These are phyloP conservation scores for Salvelinus sp. DNA, from an alignment of 2,113 vertebrate species.

Conservation along the genomic window DNA sequence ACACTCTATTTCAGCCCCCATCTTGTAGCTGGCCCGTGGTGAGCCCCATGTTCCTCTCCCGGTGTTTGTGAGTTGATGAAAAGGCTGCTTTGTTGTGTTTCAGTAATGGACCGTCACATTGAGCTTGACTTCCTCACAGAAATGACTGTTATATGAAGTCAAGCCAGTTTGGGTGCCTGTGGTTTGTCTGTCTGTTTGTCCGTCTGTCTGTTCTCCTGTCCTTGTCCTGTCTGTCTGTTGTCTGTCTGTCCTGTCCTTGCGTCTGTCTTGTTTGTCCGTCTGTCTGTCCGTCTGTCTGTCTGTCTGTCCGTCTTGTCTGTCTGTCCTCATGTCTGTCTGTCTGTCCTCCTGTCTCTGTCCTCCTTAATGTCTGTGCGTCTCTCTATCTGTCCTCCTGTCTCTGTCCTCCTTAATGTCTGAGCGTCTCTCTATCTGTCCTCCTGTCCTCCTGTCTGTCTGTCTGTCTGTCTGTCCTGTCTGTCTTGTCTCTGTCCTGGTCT, in stretches of 20 bases:
- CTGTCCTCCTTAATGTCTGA: slow-evolving; percentile 17
- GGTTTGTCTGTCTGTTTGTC: slow-evolving; percentile 59
- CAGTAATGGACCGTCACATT: slow-evolving; percentile 60
- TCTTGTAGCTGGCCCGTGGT: slow-evolving; percentile 41
- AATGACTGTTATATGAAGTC: slow-evolving; percentile 64
- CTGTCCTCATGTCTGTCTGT: slow-evolving; percentile 23
- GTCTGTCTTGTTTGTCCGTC: too few species aligned
- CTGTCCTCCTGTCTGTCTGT: too few species aligned
- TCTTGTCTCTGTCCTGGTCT: slow-evolving; percentile 1
- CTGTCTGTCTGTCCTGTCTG: too few species aligned
- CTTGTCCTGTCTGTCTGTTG: slow-evolving; percentile 9
- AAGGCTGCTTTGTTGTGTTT: slow-evolving; percentile 67
- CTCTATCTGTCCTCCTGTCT: too few species aligned
- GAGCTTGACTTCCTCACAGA: slow-evolving; percentile 64
- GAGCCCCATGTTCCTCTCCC: slow-evolving; percentile 54
- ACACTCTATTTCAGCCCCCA: slow-evolving; percentile 51
- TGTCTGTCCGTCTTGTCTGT: slow-evolving; percentile 11
- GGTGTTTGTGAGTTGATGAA: slow-evolving; percentile 50
- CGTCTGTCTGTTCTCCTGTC: slow-evolving; percentile 4
- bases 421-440: too few species aligned
- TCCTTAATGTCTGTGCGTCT: slow-evolving; percentile 18
- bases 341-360: slow-evolving; percentile 18
- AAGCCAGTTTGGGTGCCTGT: slow-evolving; percentile 43
- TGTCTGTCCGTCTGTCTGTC: too few species aligned
- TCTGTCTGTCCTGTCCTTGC: slow-evolving; percentile 35